These are phyloP conservation scores for Lasioglossum vierecki DNA, from an alignment of 2,888 invertebrate species.

Conservation along the genomic window DNA sequence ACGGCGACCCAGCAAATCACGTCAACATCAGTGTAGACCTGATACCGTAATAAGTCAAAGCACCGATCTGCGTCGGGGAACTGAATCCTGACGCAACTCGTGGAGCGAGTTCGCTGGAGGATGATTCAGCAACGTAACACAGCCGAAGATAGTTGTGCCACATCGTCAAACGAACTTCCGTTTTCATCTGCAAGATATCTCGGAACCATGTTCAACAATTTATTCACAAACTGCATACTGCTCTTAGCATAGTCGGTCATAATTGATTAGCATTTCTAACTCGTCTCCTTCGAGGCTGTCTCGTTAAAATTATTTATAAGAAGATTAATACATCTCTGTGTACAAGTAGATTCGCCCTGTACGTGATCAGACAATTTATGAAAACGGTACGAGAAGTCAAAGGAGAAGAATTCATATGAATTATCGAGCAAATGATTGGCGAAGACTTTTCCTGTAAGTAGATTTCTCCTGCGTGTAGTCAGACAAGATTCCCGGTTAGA, in stretches of 20 bases:
- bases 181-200: not conserved
- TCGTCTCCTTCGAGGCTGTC: not conserved
- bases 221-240: not conserved
- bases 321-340: not conserved
- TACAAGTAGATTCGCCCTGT: not conserved
- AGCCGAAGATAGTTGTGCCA: not conserved
- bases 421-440: not conserved
- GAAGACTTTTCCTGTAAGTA: not conserved
- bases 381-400: not conserved
- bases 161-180: not conserved
- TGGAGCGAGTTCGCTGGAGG: not conserved
- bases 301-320: not conserved
- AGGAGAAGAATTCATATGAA: not conserved
- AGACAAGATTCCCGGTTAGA: not conserved
- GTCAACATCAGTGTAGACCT: not conserved
- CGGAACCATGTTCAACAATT: not conserved
- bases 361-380: not conserved
- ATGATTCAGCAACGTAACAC: not conserved
- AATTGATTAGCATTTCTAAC: not conserved
- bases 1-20: constrained; percentile 14
- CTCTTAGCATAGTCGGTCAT: not conserved
- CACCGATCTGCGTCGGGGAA: not conserved
- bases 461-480: not conserved
- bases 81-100: not conserved
- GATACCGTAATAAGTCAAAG: constrained; percentile 21